A percentile compares a stretch with the other conserved stretches of the same genome.
phyloP scores from a whole-genome alignment of 2,797 vertebrate species.

The Onychomys arenicola region DNA sequence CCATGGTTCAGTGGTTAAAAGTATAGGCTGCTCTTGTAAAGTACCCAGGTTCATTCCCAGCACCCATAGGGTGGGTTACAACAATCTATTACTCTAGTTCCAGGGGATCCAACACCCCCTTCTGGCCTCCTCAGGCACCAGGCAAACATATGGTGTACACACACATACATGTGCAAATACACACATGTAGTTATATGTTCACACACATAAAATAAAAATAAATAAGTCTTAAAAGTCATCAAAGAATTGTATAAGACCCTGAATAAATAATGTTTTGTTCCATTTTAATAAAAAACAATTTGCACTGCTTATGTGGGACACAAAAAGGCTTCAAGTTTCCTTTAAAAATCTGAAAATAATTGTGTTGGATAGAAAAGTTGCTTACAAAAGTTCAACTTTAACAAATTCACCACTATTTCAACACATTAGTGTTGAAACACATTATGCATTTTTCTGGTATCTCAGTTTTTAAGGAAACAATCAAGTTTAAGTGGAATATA shows the following conservation, averaged over 20 bases:
- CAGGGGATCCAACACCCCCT: not conserved
- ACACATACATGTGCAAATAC: not conserved
- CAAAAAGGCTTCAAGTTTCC: not conserved
- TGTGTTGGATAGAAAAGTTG: constrained; percentile 31
- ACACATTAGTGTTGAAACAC: not conserved
- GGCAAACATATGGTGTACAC: not conserved
- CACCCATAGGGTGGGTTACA: not conserved
- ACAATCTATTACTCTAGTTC: not conserved
- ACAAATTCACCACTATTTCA: not conserved
- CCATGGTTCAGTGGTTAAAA: not conserved
- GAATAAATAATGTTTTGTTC: not conserved
- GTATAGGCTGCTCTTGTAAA: not conserved
- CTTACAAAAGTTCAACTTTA: constrained; percentile 31
- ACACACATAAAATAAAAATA: not conserved
- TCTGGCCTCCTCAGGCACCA: not conserved
- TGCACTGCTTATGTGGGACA: not conserved
- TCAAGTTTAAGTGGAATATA: not conserved
- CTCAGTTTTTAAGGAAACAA: constrained; percentile 61
- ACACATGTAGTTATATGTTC: not conserved
- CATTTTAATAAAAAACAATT: not conserved
- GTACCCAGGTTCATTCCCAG: not conserved
- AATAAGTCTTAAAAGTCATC: not conserved
- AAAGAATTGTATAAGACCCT: constrained; percentile 11
- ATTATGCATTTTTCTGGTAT: constrained; percentile 38
- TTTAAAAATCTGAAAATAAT: constrained; percentile 45